A percentile compares a stretch with the other conserved stretches of the same genome.
phyloP scores from a whole-genome alignment of 2,888 invertebrate genomes.

The Sphaerophoria rueppellii region DNA sequence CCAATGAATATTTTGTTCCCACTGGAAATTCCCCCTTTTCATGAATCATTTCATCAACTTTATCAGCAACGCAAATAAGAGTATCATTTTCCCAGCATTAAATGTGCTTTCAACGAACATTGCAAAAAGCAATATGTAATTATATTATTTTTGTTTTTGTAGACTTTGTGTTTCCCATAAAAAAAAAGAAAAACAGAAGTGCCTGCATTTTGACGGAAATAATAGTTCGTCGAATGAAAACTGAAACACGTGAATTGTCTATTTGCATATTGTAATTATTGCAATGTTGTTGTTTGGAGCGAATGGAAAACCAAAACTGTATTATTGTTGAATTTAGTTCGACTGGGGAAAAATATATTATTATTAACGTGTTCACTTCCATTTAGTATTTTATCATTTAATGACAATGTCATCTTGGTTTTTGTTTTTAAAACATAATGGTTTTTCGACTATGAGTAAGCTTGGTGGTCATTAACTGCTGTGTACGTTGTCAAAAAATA shows the following conservation, averaged over 20 bases:
- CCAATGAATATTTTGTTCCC: not conserved
- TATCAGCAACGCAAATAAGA: not conserved
- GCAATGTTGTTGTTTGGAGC: not conserved
- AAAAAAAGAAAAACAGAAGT: not conserved
- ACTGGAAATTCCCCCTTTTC: not conserved
- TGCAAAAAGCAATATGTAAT: not conserved
- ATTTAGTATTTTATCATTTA: constrained; percentile 3
- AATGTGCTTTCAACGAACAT: constrained; percentile 7
- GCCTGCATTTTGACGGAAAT: not conserved
- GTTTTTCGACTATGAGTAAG: not conserved
- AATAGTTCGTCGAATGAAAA: not conserved
- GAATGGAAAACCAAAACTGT: not conserved
- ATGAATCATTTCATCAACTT: not conserved
- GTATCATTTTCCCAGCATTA: constrained; percentile 6
- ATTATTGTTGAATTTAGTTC: not conserved
- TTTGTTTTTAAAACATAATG: not conserved
- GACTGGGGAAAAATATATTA: not conserved
- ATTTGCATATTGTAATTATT: constrained; percentile 15
- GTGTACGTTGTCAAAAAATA: not conserved
- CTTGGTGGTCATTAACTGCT: not conserved
- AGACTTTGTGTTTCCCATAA: not conserved
- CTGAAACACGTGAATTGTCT: constrained; percentile 3
- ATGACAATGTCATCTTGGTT: not conserved
- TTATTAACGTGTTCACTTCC: not conserved
- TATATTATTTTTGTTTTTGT: not conserved